Evolutionary conservation across 2,797 vertebrate genomes (phyloP).

Genomic region (Carcharodon carcharias): DNA sequence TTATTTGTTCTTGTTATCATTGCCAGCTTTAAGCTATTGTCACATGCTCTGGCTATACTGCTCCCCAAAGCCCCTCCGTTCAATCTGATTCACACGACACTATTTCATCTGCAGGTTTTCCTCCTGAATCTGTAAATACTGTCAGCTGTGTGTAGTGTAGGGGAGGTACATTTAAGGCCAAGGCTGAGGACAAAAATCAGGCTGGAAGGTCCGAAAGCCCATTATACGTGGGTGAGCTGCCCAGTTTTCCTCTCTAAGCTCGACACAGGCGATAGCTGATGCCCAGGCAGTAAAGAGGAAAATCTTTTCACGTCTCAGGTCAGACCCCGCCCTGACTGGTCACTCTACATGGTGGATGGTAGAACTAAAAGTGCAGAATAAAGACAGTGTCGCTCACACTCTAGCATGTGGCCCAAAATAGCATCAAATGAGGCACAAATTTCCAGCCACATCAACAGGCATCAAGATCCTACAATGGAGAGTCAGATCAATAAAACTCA

Average conservation of each 20-base stretch:
- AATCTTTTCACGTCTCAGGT: not conserved
- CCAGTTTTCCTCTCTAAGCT: not conserved
- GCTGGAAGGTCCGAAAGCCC: not conserved
- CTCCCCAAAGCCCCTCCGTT: not conserved
- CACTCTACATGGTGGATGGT: not conserved
- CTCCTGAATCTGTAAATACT: not conserved
- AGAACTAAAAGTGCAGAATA: not conserved
- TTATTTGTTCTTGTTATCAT: not conserved
- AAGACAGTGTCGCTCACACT: not conserved
- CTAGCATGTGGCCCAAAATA: not conserved
- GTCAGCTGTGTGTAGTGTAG: not conserved
- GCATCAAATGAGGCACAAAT: not conserved
- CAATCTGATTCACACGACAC: not conserved
- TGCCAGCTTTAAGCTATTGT: not conserved
- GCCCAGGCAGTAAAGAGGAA: not conserved
- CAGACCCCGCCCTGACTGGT: not conserved
- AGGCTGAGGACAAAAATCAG: not conserved
- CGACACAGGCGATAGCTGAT: not conserved
- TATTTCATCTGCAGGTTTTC: not conserved
- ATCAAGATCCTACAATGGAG: not conserved
- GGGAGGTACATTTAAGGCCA: not conserved
- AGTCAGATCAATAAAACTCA: not conserved
- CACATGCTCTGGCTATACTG: not conserved
- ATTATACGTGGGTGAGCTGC: not conserved
- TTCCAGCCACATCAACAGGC: not conserved